phyloP scores from a whole-genome alignment of 2,113 vertebrate species.

The Balaeniceps rex region DNA sequence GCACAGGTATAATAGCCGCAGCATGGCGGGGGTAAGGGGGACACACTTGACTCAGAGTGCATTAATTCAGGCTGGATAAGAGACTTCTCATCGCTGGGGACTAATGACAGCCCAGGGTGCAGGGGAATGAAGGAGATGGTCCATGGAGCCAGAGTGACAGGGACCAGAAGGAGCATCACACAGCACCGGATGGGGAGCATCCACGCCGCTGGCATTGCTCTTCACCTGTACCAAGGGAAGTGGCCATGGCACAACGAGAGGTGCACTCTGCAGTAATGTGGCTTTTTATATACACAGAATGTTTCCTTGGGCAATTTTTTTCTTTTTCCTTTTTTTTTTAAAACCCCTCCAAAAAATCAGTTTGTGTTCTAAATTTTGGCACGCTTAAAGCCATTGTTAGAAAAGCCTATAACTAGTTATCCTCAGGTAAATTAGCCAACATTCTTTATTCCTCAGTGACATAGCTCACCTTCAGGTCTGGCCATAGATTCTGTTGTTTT shows the following conservation, averaged over 20 bases:
- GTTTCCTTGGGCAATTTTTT: background rate
- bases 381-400: background rate
- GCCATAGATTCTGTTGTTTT: background rate
- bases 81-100: background rate
- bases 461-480: background rate
- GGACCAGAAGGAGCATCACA: background rate
- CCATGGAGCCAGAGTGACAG: background rate
- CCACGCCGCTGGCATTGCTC: background rate
- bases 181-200: accelerated
- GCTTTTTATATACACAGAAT: background rate
- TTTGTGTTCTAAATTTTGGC: constrained; percentile 7
- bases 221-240: background rate
- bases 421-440: background rate
- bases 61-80: background rate
- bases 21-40: accelerated
- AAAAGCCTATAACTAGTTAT: constrained; percentile 12
- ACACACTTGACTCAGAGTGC: background rate
- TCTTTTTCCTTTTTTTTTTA: background rate
- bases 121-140: background rate
- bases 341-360: background rate
- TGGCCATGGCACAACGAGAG: background rate
- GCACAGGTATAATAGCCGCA: background rate
- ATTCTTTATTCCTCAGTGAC: background rate
- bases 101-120: background rate
- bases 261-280: background rate